phyloP scores from a whole-genome alignment of 2,888 invertebrate species.

The Liopterus haemorrhoidalis region DNA sequence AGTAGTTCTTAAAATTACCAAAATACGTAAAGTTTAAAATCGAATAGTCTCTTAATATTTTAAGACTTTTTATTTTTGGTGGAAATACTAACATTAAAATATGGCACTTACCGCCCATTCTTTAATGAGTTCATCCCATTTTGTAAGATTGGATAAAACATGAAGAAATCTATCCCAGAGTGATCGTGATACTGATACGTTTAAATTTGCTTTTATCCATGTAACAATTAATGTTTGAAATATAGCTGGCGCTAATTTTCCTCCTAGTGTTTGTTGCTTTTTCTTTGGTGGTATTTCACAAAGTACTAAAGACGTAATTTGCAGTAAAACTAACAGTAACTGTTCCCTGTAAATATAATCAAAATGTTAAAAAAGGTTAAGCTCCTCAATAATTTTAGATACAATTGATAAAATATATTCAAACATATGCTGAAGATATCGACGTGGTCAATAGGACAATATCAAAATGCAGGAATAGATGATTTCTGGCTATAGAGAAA shows the following conservation, averaged over 20 bases:
- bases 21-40: too few relatives aligned
- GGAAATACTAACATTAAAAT: too few relatives aligned
- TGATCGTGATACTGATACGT: conserved; percentile 80
- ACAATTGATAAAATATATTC: too few relatives aligned
- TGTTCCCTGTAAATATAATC: conserved; percentile 65
- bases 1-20: too few relatives aligned
- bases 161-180: conserved; percentile 91
- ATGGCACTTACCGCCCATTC: conserved; percentile 92
- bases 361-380: background rate
- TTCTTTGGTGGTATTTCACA: conserved; percentile 71
- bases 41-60: too few relatives aligned
- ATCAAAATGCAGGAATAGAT: too few relatives aligned
- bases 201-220: conserved; percentile 96
- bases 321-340: conserved; percentile 74
- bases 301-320: conserved; percentile 85
- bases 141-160: conserved; percentile 80
- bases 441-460: too few relatives aligned
- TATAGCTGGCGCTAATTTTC: conserved; percentile 76
- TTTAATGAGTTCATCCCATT: conserved; percentile 89
- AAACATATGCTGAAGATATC: too few relatives aligned
- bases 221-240: conserved; percentile 94
- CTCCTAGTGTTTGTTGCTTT: conserved; percentile 70
- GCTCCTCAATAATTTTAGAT: conserved; percentile 1
- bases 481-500: too few relatives aligned
- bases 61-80: too few relatives aligned